A percentile compares a stretch with the other conserved stretches of the same genome.
Conservation (phyloP, 1,140 invertebrate species). For the Apis florea region DNA sequence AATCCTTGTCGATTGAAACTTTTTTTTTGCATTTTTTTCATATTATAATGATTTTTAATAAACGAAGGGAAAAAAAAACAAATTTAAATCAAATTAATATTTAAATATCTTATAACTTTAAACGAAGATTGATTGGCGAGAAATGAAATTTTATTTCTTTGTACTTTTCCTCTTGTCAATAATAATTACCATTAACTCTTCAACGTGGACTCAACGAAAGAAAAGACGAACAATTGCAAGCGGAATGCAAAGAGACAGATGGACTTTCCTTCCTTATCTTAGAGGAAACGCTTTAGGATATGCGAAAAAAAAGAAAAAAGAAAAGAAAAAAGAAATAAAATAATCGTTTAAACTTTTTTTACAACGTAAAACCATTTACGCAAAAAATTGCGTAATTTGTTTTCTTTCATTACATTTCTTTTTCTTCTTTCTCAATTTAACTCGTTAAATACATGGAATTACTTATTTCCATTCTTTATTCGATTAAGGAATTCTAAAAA, state of each 20-base stretch:
- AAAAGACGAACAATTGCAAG: neutral
- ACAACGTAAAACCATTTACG: neutral
- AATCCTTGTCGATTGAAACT: too few relatives aligned
- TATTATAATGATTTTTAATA: neutral
- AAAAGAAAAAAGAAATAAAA: too few relatives aligned
- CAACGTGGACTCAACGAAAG: neutral
- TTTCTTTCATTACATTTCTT: neutral
- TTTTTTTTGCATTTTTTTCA: neutral
- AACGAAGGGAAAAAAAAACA: neutral
- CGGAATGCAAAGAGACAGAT: neutral
- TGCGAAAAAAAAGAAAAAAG: neutral
- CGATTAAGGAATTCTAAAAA: too few relatives aligned
- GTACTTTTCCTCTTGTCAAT: neutral
- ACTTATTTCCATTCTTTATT: too few relatives aligned
- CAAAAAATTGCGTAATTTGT: too few relatives aligned
- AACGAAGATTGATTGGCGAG: neutral
- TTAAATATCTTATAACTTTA: neutral
- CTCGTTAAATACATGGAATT: too few relatives aligned
- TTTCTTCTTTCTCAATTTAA: neutral
- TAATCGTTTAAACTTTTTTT: constrained; percentile 1
- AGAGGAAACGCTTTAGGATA: too few relatives aligned
- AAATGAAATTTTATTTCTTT: neutral
- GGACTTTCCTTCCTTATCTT: neutral
- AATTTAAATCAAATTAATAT: neutral
- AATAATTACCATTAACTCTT: neutral